These are phyloP conservation scores for Dendrolimus punctatus DNA, from an alignment of 1,140 invertebrate species.

Conservation along the genomic window DNA sequence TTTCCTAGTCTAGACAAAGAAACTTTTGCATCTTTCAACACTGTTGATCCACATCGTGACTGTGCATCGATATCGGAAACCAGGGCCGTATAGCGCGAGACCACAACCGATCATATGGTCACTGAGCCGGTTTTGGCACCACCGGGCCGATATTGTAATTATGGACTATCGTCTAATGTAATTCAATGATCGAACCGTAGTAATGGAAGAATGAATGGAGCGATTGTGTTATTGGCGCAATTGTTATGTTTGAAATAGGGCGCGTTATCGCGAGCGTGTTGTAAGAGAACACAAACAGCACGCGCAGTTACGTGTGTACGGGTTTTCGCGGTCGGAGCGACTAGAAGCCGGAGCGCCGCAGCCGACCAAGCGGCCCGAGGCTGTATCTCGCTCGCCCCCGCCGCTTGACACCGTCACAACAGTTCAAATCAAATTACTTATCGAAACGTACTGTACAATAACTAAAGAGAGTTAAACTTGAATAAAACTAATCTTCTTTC, in stretches of 20 bases:
- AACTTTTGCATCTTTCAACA: constrained; percentile 25
- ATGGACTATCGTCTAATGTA: constrained; percentile 13
- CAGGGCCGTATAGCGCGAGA: constrained; percentile 35
- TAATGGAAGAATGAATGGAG: constrained; percentile 23
- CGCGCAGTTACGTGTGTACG: constrained; percentile 36
- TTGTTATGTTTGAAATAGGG: constrained; percentile 46
- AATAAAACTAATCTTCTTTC: constrained; percentile 40
- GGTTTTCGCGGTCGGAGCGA: constrained; percentile 39
- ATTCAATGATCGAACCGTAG: constrained; percentile 18
- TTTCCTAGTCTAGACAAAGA: constrained; percentile 25
- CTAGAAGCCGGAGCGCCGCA: constrained; percentile 24
- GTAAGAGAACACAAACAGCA: constrained; percentile 10
- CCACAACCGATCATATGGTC: constrained; percentile 57
- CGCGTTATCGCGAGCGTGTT: constrained; percentile 48
- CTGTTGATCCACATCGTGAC: constrained; percentile 47
- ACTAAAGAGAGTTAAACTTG: constrained; percentile 16
- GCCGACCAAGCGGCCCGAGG: constrained; percentile 11
- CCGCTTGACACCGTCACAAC: constrained; percentile 31
- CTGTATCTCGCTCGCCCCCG: constrained; percentile 17
- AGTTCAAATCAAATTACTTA: constrained; percentile 58
- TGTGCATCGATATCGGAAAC: constrained; percentile 39
- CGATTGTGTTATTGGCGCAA: constrained; percentile 32
- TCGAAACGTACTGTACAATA: constrained; percentile 35
- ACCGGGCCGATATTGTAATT: constrained; percentile 18
- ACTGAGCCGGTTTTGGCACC: constrained; percentile 40